Conservation (phyloP, 1,140 invertebrate species). For the Caenorhabditis inopinata region DNA sequence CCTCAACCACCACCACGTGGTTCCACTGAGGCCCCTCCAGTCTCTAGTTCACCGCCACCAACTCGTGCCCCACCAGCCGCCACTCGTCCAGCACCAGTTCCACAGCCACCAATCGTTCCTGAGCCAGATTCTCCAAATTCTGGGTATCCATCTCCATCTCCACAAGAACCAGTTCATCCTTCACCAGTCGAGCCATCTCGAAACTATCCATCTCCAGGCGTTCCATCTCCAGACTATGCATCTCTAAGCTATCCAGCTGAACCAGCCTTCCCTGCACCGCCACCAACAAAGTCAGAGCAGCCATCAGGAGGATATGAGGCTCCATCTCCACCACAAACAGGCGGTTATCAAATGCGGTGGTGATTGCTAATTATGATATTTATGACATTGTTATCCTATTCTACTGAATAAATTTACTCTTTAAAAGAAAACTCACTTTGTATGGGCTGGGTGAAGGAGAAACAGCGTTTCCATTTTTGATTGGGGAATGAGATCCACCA, state of each 20-base stretch:
- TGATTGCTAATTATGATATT: background rate
- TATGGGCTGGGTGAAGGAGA: constrained; percentile 52
- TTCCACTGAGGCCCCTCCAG: constrained; percentile 22
- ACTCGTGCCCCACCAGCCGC: background rate
- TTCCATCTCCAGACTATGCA: background rate
- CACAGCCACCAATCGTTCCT: constrained; percentile 1
- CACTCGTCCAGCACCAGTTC: background rate
- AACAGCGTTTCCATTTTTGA: constrained; percentile 51
- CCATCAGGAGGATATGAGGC: constrained; percentile 18
- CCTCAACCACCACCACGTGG: constrained; percentile 15
- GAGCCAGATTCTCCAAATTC: background rate
- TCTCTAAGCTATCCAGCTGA: constrained; percentile 26
- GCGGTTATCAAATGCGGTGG: constrained; percentile 10
- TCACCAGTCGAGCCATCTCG: background rate
- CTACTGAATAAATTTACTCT: constrained; percentile 10
- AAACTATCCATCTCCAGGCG: background rate
- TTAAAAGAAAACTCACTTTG: background rate
- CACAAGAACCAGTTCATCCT: background rate
- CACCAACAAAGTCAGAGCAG: constrained; percentile 11
- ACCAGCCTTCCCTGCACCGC: background rate
- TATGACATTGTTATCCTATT: constrained; percentile 16
- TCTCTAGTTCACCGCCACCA: background rate
- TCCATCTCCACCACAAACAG: constrained; percentile 26
- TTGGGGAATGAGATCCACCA: constrained; percentile 50
- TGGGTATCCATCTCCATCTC: constrained; percentile 6